Evolutionary conservation across 2,888 invertebrate genomes (phyloP), one percentile per base, ranked within the genome.

Genomic region (Caenorhabditis uteleia): DNA sequence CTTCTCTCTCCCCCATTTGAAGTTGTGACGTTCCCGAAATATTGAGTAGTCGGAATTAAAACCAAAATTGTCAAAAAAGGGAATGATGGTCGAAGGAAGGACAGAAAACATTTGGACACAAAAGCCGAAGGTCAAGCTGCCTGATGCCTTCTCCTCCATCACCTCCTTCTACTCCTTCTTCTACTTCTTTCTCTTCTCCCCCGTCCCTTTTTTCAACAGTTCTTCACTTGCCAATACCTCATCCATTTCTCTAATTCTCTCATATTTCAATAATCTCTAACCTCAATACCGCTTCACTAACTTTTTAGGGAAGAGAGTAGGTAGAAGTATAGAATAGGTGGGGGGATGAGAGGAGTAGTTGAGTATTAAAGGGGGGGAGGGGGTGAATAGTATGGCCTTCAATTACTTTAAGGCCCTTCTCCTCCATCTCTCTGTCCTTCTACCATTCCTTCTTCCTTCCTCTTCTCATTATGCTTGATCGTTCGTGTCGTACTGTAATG

Each of bases 61-160:
- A n/a, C n/a, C n/a, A n/a, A n/a, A n/a, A n/a, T n/a, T n/a, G n/a
- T n/a, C n/a, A n/a, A n/a, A n/a, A n/a, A n/a, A n/a, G n/a, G n/a
- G n/a, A n/a, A n/a, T n/a, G n/a, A n/a, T n/a, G n/a, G n/a, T n/a
- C n/a, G n/a, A n/a, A 34, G n/a, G n/a, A 34, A 34, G n/a, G 5
- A 34, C 8, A 7, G n/a, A 34, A 34, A 34, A 7, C 8, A 34
- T n/a, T 42, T 51, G 50, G 49, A 59, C 49, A 57, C 23, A 46
- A 59, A 59, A 59, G 59, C 59, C 59, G 59, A 59, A 59, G 59
- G 59, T 59, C 59, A 59, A 59, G 59, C 59, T 59, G 59, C 51
- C 57, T 10, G 14, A 45, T 14, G 12, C 18, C 31, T 10, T 31
- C 45, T n/a, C n/a, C 31, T 10, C 20, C n/a, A 29, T 18, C 2